phyloP scores from a whole-genome alignment of 1,140 invertebrate genomes.

The Charaxes varanes region DNA sequence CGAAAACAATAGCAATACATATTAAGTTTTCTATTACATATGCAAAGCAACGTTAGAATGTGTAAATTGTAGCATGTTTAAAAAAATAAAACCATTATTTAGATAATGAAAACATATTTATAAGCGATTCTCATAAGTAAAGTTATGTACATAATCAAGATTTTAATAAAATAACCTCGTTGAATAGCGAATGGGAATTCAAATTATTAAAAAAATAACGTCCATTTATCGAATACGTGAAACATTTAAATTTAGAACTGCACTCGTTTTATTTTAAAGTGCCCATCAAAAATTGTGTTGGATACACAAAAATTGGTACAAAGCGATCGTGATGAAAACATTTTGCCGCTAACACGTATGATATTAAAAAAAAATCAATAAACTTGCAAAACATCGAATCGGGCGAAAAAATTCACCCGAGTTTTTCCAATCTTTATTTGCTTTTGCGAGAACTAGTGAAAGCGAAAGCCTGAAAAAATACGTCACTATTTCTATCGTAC shows the following conservation, averaged over 20 bases:
- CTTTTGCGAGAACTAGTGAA: slow-evolving; percentile 63
- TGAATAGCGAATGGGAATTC: no score
- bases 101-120: no score
- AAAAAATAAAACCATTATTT: no score
- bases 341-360: slow-evolving; percentile 31
- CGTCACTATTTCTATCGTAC: slow-evolving; percentile 68
- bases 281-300: slow-evolving; percentile 15
- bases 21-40: no score
- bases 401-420: slow-evolving; percentile 44
- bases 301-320: slow-evolving; percentile 17
- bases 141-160: no score
- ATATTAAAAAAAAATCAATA: slow-evolving; percentile 59
- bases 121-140: no score
- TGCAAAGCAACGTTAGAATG: no score
- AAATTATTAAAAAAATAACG: neutral
- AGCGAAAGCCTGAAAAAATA: slow-evolving; percentile 62
- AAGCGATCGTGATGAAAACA: slow-evolving; percentile 22
- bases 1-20: no score
- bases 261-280: no score
- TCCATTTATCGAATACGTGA: neutral
- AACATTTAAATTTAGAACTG: slow-evolving; percentile 4
- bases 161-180: no score
- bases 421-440: slow-evolving; percentile 67
- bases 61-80: no score
- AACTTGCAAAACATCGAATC: slow-evolving; percentile 44